Evolutionary conservation across 2,113 vertebrate genomes (phyloP), one percentile per base, ranked within the genome.

Genomic region (Galbula dea): DNA sequence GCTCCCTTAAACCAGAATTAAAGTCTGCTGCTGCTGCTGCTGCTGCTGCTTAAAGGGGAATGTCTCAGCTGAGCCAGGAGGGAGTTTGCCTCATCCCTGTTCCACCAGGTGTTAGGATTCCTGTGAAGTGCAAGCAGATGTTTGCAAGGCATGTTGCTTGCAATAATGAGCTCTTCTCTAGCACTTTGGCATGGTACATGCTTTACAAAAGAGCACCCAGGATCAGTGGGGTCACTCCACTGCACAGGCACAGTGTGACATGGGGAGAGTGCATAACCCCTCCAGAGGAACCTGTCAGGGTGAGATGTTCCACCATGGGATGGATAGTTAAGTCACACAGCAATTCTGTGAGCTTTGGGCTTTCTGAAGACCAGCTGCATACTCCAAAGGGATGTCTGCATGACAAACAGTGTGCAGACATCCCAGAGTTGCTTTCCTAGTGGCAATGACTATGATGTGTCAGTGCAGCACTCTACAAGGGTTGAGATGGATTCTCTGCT

Each of bases 191-290:
- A 2, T 3, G 15, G 46, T 27, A 61, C 11, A 0, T 2, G 29
- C 46, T 62, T 45, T 52, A 65, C 18, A 55, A 6, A 41, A 52
- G 68, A 77, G 59, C 63, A n/a, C 2, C 36, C 24, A 17, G 49
- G 41, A 76, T 23, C 49, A 54, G 67, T 0, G 2, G 61, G 34
- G 41, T 77, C 46, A 15, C 61, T 19, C 37, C 59, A 10, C 16
- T 12, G 19, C 36, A 5, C 52, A 15, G 57, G 46, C 4, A 1
- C 0, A 0, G 17, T 8, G 57, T 0, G 1, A 30, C 55, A 27
- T 2, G 6, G 49, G 34, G 17, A 54, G 46, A 18, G n/a, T 2
- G 26, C 16, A 9, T 10, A 21, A 23, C 37, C 16, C 32, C 30
- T 36, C 46, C 77, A 39, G 39, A 86, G 66, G 29, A n/a, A 54